Evolutionary conservation across 1,140 invertebrate species (phyloP).

Genomic region (Bombus consobrinus): DNA sequence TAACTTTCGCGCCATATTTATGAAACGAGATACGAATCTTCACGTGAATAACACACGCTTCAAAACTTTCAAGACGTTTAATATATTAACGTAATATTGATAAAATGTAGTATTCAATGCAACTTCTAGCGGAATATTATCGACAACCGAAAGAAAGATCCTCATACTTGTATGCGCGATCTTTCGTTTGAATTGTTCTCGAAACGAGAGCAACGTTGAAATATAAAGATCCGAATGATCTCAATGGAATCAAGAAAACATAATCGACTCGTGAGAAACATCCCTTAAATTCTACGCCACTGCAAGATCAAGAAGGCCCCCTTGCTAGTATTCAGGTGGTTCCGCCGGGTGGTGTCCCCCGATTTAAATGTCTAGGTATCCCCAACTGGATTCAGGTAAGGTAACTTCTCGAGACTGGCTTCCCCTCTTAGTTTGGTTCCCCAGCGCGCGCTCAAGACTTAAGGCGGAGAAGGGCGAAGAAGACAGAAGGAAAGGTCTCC

Average conservation of each 20-base stretch:
- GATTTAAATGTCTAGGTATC: conserved; percentile 81
- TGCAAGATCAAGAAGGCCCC: conserved; percentile 77
- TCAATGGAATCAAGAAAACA: neutral
- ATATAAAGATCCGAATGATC: neutral
- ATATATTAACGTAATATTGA: too few relatives aligned
- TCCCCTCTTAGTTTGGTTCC: conserved; percentile 54
- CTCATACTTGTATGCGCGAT: too few relatives aligned
- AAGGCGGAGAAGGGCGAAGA: conserved; percentile 62
- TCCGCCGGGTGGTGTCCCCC: conserved; percentile 70
- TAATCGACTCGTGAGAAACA: neutral
- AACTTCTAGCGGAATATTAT: too few relatives aligned
- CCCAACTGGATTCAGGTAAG: conserved; percentile 57
- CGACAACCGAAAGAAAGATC: too few relatives aligned
- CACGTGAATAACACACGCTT: too few relatives aligned
- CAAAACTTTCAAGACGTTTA: too few relatives aligned
- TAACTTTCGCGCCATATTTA: too few relatives aligned
- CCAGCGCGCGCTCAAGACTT: conserved; percentile 29
- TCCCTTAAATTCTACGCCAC: conserved; percentile 62
- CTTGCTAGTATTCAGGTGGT: conserved; percentile 79
- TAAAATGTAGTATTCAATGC: too few relatives aligned
- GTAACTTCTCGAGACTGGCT: conserved; percentile 70
- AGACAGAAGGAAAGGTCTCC: conserved; percentile 62
- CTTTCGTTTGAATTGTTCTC: neutral
- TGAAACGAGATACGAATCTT: too few relatives aligned
- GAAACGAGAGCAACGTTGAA: neutral